phyloP scores from a whole-genome alignment of 1,140 invertebrate genomes.

The Lucilia sericata region DNA sequence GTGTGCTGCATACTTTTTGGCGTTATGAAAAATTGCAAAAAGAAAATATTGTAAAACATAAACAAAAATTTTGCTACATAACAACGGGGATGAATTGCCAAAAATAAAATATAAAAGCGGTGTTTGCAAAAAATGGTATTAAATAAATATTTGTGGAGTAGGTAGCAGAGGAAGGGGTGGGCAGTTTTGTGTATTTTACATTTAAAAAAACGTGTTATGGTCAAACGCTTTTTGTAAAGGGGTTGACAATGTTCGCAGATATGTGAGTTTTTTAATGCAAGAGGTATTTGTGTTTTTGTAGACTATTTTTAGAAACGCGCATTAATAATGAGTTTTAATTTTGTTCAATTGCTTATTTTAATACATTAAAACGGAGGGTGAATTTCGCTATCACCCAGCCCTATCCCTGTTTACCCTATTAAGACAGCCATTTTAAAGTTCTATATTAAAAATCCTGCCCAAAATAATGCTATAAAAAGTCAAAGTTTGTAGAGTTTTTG shows the following conservation, averaged over 20 bases:
- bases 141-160: not conserved
- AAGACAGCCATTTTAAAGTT: too few relatives aligned
- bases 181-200: not conserved
- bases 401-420: too few relatives aligned
- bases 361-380: too few relatives aligned
- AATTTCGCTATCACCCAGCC: too few relatives aligned
- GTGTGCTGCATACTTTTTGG: constrained; percentile 25
- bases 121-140: not conserved
- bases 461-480: too few relatives aligned
- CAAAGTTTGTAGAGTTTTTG: too few relatives aligned
- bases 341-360: not conserved
- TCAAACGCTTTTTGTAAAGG: constrained; percentile 33
- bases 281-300: not conserved
- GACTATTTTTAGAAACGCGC: not conserved
- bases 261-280: not conserved
- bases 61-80: not conserved
- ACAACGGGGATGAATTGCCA: constrained; percentile 18
- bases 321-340: not conserved
- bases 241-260: not conserved
- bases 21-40: constrained; percentile 30
- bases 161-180: not conserved
- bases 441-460: too few relatives aligned
- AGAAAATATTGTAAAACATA: not conserved
- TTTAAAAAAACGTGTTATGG: constrained; percentile 34
- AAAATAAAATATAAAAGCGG: not conserved